Percentiles rank a stretch among this genome's conserved stretches.
phyloP scores from a whole-genome alignment of 2,113 vertebrate species.

The Monarcha castaneiventris region DNA sequence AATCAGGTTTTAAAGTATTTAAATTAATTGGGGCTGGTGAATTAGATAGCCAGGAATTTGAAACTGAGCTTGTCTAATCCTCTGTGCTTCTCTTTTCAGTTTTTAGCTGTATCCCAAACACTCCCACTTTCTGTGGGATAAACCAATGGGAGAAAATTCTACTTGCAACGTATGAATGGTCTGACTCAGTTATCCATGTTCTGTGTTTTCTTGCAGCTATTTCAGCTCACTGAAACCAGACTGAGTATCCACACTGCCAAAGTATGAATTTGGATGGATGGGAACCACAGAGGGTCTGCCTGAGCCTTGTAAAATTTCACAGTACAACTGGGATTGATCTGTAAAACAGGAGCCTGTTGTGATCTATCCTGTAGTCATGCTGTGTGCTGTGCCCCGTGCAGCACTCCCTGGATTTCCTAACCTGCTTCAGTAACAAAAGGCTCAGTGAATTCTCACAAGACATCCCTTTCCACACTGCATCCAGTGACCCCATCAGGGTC shows the following conservation, averaged over 20 bases:
- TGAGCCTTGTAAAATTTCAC: not conserved
- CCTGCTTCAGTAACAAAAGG: not conserved
- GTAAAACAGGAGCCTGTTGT: not conserved
- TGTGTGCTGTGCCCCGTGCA: not conserved
- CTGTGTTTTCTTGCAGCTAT: not conserved
- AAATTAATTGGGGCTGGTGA: constrained; percentile 23
- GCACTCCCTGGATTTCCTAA: not conserved
- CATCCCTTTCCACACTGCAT: not conserved
- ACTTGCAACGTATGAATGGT: not conserved
- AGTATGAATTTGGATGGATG: not conserved
- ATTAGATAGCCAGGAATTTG: constrained; percentile 14
- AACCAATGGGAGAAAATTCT: not conserved
- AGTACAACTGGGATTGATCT: not conserved
- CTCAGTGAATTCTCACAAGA: not conserved
- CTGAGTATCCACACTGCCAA: not conserved
- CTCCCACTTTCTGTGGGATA: not conserved
- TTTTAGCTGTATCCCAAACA: not conserved
- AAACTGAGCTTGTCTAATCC: constrained; percentile 10
- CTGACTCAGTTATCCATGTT: not conserved
- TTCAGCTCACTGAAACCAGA: not conserved
- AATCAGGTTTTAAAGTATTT: constrained; percentile 41
- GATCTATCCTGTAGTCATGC: not conserved
- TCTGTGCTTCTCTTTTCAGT: constrained; percentile 17
- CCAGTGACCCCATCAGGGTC: not conserved
- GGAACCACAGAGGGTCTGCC: not conserved